Percentiles rank a stretch among this genome's conserved stretches.
Conservation (phyloP, 2,888 invertebrate species). For the Drosophila longiperda region DNA sequence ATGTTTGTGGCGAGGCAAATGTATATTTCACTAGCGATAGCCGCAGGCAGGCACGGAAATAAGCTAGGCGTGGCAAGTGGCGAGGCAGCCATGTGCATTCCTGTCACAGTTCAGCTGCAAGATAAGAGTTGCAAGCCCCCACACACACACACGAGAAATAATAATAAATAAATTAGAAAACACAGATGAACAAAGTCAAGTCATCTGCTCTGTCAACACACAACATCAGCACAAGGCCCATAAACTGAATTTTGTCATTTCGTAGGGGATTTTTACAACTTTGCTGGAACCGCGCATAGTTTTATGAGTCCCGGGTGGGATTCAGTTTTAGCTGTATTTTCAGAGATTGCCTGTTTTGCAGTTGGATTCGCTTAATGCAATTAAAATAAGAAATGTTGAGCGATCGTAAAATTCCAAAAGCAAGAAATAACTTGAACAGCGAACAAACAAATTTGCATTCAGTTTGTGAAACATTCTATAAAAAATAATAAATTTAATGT, state of each 20-base stretch:
- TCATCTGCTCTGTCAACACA: slow-evolving; percentile 16
- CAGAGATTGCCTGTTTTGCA: slow-evolving; percentile 9
- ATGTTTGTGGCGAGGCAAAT: slow-evolving; percentile 52
- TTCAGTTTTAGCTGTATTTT: slow-evolving; percentile 10
- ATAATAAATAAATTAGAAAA: background rate
- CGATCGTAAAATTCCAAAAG: slow-evolving; percentile 46
- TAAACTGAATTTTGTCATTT: slow-evolving; percentile 62
- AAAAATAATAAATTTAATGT: slow-evolving; percentile 80
- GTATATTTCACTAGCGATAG: slow-evolving; percentile 62
- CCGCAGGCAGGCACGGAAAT: slow-evolving; percentile 24
- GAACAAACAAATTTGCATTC: slow-evolving; percentile 72
- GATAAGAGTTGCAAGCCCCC: background rate
- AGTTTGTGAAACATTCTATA: slow-evolving; percentile 79
- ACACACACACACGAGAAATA: too few relatives aligned
- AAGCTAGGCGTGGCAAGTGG: slow-evolving; percentile 1
- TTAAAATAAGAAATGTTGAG: slow-evolving; percentile 61
- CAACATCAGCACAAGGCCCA: slow-evolving; percentile 2
- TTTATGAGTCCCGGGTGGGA: slow-evolving; percentile 46
- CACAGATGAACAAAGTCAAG: slow-evolving; percentile 7
- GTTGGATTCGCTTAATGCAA: slow-evolving; percentile 52
- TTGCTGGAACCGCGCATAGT: slow-evolving; percentile 49
- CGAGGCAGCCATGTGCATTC: slow-evolving; percentile 7
- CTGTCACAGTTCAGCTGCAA: background rate
- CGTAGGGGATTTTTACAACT: slow-evolving; percentile 68
- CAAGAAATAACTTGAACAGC: slow-evolving; percentile 33